Conservation (phyloP, 1,140 invertebrate genomes). For the Neuroterus valhalla region DNA sequence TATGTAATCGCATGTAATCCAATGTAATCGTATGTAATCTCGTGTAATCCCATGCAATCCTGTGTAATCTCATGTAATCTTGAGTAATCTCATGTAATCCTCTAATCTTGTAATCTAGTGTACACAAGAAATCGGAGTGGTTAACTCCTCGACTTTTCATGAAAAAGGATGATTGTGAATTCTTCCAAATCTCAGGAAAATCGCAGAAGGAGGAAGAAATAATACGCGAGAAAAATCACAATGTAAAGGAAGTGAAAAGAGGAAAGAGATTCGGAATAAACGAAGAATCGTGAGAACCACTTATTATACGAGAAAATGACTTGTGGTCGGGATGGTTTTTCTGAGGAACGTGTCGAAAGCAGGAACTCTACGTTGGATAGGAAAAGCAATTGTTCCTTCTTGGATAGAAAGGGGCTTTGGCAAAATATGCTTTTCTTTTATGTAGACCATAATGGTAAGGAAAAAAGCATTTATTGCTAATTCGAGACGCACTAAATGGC, state of each 20-base stretch:
- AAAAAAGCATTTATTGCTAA: constrained; percentile 39
- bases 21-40: too few relatives aligned
- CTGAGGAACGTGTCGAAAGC: constrained; percentile 24
- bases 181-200: background rate
- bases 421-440: background rate
- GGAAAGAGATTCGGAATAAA: background rate
- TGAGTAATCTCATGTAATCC: too few relatives aligned
- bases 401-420: background rate
- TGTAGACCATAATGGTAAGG: background rate
- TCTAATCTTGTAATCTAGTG: too few relatives aligned
- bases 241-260: background rate
- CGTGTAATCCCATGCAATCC: too few relatives aligned
- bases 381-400: constrained; percentile 8
- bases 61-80: too few relatives aligned
- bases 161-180: too few relatives aligned
- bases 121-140: too few relatives aligned
- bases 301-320: constrained; percentile 6
- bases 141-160: too few relatives aligned
- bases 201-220: constrained; percentile 30
- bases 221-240: constrained; percentile 11
- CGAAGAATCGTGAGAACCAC: constrained; percentile 30
- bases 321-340: constrained; percentile 19
- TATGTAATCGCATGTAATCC: too few relatives aligned
- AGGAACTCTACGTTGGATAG: constrained; percentile 10
- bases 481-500: constrained; percentile 10